A percentile compares a stretch with the other conserved stretches of the same genome.
Evolutionary conservation across 2,888 invertebrate species (phyloP).

Genomic region (Galeruca laticollis): DNA sequence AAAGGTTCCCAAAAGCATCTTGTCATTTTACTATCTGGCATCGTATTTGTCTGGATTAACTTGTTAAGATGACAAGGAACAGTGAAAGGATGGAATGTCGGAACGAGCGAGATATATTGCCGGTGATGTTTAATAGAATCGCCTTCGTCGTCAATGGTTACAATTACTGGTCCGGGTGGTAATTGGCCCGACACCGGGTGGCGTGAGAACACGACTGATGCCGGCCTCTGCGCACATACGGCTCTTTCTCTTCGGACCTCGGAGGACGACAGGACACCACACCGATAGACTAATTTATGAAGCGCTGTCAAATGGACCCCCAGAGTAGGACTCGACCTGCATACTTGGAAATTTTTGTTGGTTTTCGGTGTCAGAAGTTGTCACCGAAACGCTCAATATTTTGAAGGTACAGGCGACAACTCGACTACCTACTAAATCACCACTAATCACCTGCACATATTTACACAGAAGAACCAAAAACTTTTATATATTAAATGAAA

Average conservation of each 20-base stretch:
- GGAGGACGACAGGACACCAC: constrained; percentile 34
- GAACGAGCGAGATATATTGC: constrained; percentile 43
- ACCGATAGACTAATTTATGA: constrained; percentile 53
- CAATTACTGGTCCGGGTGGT: constrained; percentile 55
- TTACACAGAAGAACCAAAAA: background rate
- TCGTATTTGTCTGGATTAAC: constrained; percentile 53
- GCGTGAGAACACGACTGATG: constrained; percentile 54
- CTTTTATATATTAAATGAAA: background rate
- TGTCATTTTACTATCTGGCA: constrained; percentile 49
- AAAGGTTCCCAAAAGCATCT: constrained; percentile 23
- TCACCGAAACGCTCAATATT: constrained; percentile 14
- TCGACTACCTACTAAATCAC: constrained; percentile 11
- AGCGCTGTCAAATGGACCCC: constrained; percentile 47
- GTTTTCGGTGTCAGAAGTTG: constrained; percentile 1
- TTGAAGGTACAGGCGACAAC: constrained; percentile 6
- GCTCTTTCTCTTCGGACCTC: constrained; percentile 28
- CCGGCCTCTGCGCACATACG: constrained; percentile 44
- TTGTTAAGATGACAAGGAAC: constrained; percentile 52
- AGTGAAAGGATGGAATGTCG: constrained; percentile 51
- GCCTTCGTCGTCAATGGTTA: constrained; percentile 52
- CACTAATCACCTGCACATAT: background rate
- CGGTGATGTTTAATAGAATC: constrained; percentile 51
- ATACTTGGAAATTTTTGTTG: constrained; percentile 10
- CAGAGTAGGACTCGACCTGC: constrained; percentile 36
- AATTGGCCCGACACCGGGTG: constrained; percentile 54